Evolutionary conservation across 2,888 invertebrate species (phyloP), one percentile per base, ranked within the genome.

Genomic region (Lasioglossum villosulum): DNA sequence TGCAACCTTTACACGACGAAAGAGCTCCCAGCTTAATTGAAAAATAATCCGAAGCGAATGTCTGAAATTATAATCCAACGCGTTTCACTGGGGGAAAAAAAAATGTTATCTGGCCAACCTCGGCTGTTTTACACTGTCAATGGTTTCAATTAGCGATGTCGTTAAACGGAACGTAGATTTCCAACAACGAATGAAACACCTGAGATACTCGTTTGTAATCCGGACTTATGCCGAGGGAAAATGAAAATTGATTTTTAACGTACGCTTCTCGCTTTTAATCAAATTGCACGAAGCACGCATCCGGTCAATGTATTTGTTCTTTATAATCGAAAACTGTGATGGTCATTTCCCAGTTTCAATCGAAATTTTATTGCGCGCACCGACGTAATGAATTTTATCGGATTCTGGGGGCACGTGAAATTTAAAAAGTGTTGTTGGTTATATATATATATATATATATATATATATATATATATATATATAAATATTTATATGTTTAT

Each of bases 171-270:
- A 63, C 34, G 34, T 83, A 74, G 78, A 83, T 56, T 52, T 84
- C 4, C 77, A 23, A 19, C n/a, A 56, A 70, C 4, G 19, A 59
- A 39, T 16, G 68, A 42, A 27, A 52, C 16, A 6, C 1, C 39
- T 27, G n/a, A 6, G 27, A 19, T 48, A 66, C 23, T 75, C 75
- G 8, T 75, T 75, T 42, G 39, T 48, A 72, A 39, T 63, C 34
- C 34, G 6, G 23, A 19, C 37, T 5, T 34, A 71, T 27, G 34
- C 19, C 39, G 30, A 27, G 59, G 37, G 48, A 27, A 16, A 34
- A 34, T 30, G 63, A 34, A 27, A 75, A 81, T 81, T 48, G 37
- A 83, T 82, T 83, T 82, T 82, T 52, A 2, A 63, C 56, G 14
- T 34, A 23, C 37, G 10, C 2, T 14, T 66, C 16, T 42, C 19